phyloP scores from a whole-genome alignment of 2,113 vertebrate genomes.

The Felis catus region DNA sequence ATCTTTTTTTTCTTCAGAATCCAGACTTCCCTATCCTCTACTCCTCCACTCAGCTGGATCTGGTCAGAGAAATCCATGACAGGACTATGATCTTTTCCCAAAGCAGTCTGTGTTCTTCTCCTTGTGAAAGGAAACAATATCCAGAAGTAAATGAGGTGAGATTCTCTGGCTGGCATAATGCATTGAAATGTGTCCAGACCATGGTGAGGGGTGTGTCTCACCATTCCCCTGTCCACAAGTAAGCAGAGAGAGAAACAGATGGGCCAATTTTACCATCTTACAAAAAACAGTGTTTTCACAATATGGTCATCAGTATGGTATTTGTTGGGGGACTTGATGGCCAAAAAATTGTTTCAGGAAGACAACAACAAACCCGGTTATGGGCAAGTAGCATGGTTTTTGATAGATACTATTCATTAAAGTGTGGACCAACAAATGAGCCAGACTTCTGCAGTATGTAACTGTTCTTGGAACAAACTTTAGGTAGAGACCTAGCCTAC shows the following conservation, averaged over 20 bases:
- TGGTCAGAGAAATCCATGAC: background rate
- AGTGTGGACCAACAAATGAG: constrained; percentile 53
- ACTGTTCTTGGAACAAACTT: constrained; percentile 63
- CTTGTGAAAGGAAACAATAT: constrained; percentile 38
- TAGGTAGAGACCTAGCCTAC: background rate
- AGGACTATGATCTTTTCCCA: background rate
- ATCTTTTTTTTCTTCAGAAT: background rate
- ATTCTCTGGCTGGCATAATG: background rate
- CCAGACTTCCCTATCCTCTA: background rate
- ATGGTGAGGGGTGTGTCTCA: background rate
- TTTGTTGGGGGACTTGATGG: constrained; percentile 34
- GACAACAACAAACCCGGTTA: constrained; percentile 64
- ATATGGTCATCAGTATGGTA: constrained; percentile 52
- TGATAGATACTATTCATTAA: constrained; percentile 69
- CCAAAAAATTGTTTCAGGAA: constrained; percentile 59
- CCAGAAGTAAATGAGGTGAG: constrained; percentile 43
- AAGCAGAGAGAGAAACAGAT: constrained; percentile 54
- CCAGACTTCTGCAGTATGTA: constrained; percentile 36
- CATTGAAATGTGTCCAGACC: background rate
- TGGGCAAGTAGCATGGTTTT: constrained; percentile 43
- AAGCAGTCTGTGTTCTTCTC: background rate
- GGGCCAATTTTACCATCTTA: constrained; percentile 33
- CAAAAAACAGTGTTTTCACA: constrained; percentile 59
- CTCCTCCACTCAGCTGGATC: background rate
- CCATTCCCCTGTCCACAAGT: background rate